A percentile compares a stretch with the other conserved stretches of the same genome.
Conservation (phyloP, 2,113 vertebrate genomes). For the Hydropotes inermis region DNA sequence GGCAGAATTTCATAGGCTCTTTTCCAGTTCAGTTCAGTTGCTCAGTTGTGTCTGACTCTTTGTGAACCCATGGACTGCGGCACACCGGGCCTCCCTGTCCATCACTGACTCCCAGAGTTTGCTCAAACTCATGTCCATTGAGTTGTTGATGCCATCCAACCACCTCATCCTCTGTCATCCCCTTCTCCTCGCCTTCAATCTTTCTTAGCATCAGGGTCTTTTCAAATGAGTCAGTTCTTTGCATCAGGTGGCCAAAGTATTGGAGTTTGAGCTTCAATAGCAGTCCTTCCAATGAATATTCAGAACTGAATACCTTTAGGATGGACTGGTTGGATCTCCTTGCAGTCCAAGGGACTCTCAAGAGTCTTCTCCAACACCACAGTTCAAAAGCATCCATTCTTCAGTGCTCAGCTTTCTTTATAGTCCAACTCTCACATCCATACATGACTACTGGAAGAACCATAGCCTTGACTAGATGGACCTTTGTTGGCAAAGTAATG, state of each 20-base stretch:
- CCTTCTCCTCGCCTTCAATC: no score
- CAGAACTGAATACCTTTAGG: background rate
- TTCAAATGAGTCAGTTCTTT: no score
- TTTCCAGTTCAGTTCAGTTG: background rate
- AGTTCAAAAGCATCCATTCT: background rate
- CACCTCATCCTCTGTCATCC: no score
- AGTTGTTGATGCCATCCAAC: no score
- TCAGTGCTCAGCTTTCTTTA: accelerated
- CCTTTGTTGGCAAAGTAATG: background rate
- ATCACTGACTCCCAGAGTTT: no score
- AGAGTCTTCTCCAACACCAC: background rate
- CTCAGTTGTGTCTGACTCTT: background rate
- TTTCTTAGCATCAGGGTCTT: no score
- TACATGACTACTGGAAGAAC: background rate
- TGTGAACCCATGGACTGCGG: no score
- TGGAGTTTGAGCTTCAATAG: no score
- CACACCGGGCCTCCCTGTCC: no score
- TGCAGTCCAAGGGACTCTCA: background rate
- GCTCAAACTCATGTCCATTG: no score
- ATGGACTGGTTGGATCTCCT: background rate
- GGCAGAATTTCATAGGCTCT: background rate
- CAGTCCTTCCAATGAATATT: background rate
- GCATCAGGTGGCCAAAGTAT: no score
- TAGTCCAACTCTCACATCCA: background rate
- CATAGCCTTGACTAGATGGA: background rate